A percentile compares a stretch with the other conserved stretches of the same genome.
phyloP scores from a whole-genome alignment of 2,797 vertebrate genomes.

The Pyrocephalus nanus region DNA sequence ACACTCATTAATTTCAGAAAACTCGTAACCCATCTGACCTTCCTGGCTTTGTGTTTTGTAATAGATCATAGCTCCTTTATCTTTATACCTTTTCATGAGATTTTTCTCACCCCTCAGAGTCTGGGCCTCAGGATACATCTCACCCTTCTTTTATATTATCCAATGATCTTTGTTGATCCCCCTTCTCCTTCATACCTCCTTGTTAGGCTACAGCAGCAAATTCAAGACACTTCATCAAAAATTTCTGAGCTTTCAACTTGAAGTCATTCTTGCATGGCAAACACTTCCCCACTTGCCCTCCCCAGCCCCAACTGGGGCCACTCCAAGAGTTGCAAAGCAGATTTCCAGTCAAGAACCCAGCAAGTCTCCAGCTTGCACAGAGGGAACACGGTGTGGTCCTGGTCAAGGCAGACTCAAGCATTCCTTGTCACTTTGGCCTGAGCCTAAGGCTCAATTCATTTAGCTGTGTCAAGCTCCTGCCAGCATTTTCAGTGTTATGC shows the following conservation, averaged over 20 bases:
- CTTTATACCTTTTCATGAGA: background rate
- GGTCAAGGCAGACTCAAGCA: background rate
- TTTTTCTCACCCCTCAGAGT: background rate
- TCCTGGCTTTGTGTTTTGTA: background rate
- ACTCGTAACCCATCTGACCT: background rate
- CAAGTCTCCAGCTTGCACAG: background rate
- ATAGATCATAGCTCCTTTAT: background rate
- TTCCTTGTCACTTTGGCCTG: background rate
- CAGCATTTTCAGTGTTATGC: background rate
- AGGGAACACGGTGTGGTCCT: background rate
- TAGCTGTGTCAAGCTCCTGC: background rate
- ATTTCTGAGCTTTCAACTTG: background rate
- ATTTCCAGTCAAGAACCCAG: background rate
- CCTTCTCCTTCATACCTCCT: background rate
- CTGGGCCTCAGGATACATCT: background rate
- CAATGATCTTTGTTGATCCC: rapidly evolving
- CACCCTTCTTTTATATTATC: background rate
- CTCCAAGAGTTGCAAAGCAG: background rate
- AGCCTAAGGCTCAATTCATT: background rate
- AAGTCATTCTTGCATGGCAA: background rate
- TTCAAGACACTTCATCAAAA: background rate
- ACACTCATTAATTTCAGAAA: background rate
- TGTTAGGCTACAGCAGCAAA: background rate
- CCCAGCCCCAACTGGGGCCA: too few species aligned
- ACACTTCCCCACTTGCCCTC: background rate